A percentile compares a stretch with the other conserved stretches of the same genome.
These are phyloP conservation scores for Brachirus orientalis DNA, from an alignment of 2,113 vertebrate species.

Conservation along the genomic window DNA sequence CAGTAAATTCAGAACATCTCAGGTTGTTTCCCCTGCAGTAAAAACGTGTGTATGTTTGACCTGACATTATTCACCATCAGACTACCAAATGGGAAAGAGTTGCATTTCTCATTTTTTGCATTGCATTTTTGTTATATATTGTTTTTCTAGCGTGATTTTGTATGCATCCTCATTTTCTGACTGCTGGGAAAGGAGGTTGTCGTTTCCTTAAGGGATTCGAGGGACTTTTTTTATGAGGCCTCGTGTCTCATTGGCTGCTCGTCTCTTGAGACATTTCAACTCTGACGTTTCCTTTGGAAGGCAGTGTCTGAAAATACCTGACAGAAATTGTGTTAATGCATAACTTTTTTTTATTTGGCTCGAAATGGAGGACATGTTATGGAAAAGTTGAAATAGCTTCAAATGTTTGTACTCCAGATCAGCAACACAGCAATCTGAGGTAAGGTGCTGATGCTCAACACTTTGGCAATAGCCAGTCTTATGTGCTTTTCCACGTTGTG, in stretches of 20 bases:
- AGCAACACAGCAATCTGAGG: neutral
- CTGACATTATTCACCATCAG: neutral
- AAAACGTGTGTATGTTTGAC: neutral
- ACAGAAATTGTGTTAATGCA: neutral
- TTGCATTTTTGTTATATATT: neutral
- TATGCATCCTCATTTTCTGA: neutral
- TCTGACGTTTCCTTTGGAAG: neutral
- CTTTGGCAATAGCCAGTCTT: neutral
- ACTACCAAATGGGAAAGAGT: too few species aligned
- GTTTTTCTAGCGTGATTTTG: neutral
- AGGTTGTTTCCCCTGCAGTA: neutral
- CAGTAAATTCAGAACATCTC: neutral
- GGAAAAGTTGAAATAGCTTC: neutral
- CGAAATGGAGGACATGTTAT: neutral
- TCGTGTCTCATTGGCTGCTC: conserved; percentile 4
- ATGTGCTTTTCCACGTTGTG: neutral
- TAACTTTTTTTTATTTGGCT: neutral
- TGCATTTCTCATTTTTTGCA: neutral
- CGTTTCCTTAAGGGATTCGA: conserved; percentile 30
- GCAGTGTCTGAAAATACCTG: conserved; percentile 19
- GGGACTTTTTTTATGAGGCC: conserved; percentile 63
- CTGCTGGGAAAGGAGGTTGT: conserved; percentile 5
- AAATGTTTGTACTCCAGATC: neutral
- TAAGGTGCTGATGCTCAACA: neutral
- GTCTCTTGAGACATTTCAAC: conserved; percentile 20